phyloP scores from a whole-genome alignment of 2,888 invertebrate species.

The Cloeon dipterum region DNA sequence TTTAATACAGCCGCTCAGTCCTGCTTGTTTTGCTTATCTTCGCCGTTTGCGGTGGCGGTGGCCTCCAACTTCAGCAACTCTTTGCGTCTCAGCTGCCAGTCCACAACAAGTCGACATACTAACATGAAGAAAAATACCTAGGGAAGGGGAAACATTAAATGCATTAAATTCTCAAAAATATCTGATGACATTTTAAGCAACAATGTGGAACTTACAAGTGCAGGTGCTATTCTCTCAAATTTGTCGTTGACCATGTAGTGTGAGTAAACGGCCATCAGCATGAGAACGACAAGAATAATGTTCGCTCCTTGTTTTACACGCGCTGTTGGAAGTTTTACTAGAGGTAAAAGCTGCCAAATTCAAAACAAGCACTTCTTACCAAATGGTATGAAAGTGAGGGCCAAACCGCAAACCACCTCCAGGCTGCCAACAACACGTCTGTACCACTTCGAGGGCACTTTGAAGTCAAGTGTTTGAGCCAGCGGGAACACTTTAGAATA shows the following conservation, averaged over 20 bases:
- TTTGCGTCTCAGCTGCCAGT: slow-evolving; percentile 33
- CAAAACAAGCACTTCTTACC: slow-evolving; percentile 29
- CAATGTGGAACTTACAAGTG: slow-evolving; percentile 55
- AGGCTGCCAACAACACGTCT: slow-evolving; percentile 59
- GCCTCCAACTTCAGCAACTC: slow-evolving; percentile 12
- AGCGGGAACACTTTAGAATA: slow-evolving; percentile 88
- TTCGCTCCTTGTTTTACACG: slow-evolving; percentile 81
- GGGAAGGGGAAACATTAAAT: slow-evolving; percentile 9
- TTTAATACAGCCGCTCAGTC: too few species aligned
- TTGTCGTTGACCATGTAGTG: slow-evolving; percentile 84
- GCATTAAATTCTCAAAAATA: background rate
- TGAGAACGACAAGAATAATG: slow-evolving; percentile 54
- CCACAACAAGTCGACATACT: slow-evolving; percentile 69
- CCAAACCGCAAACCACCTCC: slow-evolving; percentile 64
- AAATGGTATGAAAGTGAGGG: slow-evolving; percentile 60
- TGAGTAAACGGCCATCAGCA: slow-evolving; percentile 77
- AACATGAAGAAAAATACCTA: slow-evolving; percentile 74
- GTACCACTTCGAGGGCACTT: slow-evolving; percentile 83
- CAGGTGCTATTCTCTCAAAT: slow-evolving; percentile 73
- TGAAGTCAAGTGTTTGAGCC: slow-evolving; percentile 54
- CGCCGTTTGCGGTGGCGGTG: slow-evolving; percentile 9
- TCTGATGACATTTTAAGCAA: too few species aligned
- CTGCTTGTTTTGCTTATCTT: slow-evolving; percentile 20
- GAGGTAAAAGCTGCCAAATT: slow-evolving; percentile 6
- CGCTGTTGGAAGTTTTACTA: slow-evolving; percentile 34